Evolutionary conservation across 2,113 vertebrate species (phyloP), one percentile per base, ranked within the genome.

Genomic region (Bufo bufo): DNA sequence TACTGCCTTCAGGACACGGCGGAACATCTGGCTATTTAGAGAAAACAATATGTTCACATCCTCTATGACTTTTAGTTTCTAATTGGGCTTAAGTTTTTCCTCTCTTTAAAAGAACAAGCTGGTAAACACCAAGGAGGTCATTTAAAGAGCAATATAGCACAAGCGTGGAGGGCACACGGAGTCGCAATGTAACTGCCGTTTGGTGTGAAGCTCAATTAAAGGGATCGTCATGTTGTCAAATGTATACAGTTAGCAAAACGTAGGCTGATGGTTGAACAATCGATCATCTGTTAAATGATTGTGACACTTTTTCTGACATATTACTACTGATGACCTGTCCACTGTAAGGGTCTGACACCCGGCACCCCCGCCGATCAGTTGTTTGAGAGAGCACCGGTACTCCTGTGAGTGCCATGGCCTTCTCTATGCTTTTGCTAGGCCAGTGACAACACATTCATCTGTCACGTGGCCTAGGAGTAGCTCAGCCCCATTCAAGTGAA

Each of bases 11-110:
- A 96, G 95, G 95, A 96, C 94, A 75, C 92, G 89, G 93, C 90
- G 91, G 94, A 95, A 96, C 96, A 97, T 96, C 96, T 95, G 95
- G 96, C 94, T 96, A 96, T 94, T 95, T 95, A 96, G 95, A 94
- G 95, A 96, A 95, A 93, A 95, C 95, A 96, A 95, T 96, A 96
- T 96, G 95, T 94, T 95, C 95, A 95, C 95, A 95, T 96, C 95
- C 95, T 95, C 95, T 96, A 95, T 96, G 95, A 96, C 95, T 95
- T 96, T 96, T 96, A 94, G 93, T 94, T 97, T 96, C 95, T 96
- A 96, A 96, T 96, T 96, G 95, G 93, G 92, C 95, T 96, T 92
- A 89, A 4, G 93, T 74, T 90, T 94, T 95, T 94, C 90, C 56
- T 52, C 77, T 63, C 20, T 58, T 2, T 17, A 81, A 61, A 59